Evolutionary conservation across 2,888 invertebrate genomes (phyloP).

Genomic region (Spatulosminthurus flaviceps): DNA sequence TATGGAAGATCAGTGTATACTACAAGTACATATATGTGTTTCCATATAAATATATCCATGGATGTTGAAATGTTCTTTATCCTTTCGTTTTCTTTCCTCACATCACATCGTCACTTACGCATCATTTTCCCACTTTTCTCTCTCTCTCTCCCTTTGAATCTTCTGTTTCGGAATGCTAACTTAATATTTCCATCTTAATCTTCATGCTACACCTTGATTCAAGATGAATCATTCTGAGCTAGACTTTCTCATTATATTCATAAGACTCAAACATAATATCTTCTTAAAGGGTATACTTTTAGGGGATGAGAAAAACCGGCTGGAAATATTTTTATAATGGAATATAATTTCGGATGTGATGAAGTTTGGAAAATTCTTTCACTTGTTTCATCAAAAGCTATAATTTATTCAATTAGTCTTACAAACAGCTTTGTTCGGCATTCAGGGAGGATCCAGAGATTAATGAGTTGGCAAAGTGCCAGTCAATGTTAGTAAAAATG

Average conservation of each 20-base stretch:
- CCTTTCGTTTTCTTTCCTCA: conserved; percentile 31
- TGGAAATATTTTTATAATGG: conserved; percentile 1
- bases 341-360: background rate
- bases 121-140: conserved; percentile 19
- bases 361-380: background rate
- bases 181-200: conserved; percentile 15
- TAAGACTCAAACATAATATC: background rate
- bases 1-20: conserved; percentile 1
- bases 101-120: conserved; percentile 27
- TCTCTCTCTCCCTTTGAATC: conserved; percentile 19
- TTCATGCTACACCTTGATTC: conserved; percentile 8
- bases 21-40: background rate
- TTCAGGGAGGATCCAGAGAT: conserved; percentile 4
- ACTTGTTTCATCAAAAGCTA: background rate
- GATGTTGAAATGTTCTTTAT: background rate
- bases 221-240: background rate
- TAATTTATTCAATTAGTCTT: conserved; percentile 10
- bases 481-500: background rate
- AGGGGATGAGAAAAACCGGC: background rate
- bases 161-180: conserved; percentile 12
- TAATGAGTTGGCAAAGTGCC: conserved; percentile 15
- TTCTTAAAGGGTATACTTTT: background rate
- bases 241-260: background rate
- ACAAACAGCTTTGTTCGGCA: background rate
- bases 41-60: too few relatives aligned